Base-by-base conservation (phyloP, 2,888 invertebrate species). In the Miltochrista miniata region DNA sequence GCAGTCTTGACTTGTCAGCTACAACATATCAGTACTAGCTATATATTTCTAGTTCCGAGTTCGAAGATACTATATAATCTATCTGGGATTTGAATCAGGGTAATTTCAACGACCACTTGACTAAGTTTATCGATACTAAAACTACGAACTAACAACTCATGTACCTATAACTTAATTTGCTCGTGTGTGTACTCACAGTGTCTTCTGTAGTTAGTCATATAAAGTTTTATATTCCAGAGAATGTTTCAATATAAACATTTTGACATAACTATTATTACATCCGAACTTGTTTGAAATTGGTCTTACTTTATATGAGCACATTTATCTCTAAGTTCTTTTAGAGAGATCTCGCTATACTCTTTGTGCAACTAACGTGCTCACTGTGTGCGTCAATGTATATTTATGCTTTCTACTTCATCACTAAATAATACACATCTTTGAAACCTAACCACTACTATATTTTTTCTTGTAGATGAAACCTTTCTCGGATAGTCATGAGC, bases 391-490 rank as follows among this genome's bases (percentile, higher is more conserved):
- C 30, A 36, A 13, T 12, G n/a, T n/a, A 34, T 48, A 40, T 48
- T 13, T 51, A 39, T 45, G 46, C 29, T 51, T 37, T 24, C n/a
- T 24, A 5, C 5, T 24, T 5, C 18, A 2, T 24, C 18, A 24
- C 5, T 24, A 24, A 4, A 2, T 4, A 24, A 24, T 4, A 51
- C 51, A 39, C 64, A 47, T 60, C 56, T 55, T 59, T 62, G 40
- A 45, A 52, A 36, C 51, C 62, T 69, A 58, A 68, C 56, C 54
- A 65, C 49, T 54, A 44, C 75, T 83, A 79, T 82, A 69, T 85
- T 87, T 86, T 83, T 86, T 82, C 85, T 87, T 91, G 90, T 91
- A 91, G 91, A 89, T 91, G 85, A 89, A 89, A 87, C 91, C 91
- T 81, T 91, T 85, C 80, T 91, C 91, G 91, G 91, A 91, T 88